A percentile compares a stretch with the other conserved stretches of the same genome.
phyloP scores from a whole-genome alignment of 2,888 invertebrate genomes.

The Idaea aversata region DNA sequence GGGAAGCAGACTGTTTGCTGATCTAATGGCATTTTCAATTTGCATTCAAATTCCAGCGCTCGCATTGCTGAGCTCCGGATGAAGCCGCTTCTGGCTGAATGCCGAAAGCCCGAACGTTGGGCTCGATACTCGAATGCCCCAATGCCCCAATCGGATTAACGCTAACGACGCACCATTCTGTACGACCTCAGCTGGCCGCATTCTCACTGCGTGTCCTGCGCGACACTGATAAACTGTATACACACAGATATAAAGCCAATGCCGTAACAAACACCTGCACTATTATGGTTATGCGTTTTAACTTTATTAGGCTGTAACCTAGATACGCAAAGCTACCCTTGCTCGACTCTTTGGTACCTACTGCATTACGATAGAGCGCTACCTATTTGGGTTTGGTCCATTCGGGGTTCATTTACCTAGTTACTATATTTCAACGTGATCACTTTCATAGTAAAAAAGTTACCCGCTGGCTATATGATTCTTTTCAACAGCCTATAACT shows the following conservation, averaged over 20 bases:
- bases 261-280: conserved; percentile 22
- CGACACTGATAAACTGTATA: conserved; percentile 51
- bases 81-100: conserved; percentile 42
- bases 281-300: conserved; percentile 17
- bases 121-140: conserved; percentile 50
- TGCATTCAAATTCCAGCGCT: conserved; percentile 70
- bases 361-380: neutral
- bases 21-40: conserved; percentile 77
- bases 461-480: too few species aligned
- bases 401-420: too few species aligned
- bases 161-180: conserved; percentile 75
- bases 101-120: conserved; percentile 46
- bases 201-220: conserved; percentile 41
- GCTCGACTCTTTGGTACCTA: neutral
- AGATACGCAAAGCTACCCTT: neutral
- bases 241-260: conserved; percentile 14
- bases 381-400: neutral
- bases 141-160: conserved; percentile 72
- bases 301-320: conserved; percentile 12
- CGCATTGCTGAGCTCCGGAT: conserved; percentile 50
- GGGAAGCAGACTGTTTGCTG: conserved; percentile 65
- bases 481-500: too few species aligned
- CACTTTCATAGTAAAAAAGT: too few species aligned
- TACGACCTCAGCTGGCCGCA: conserved; percentile 45
- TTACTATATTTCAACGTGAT: too few species aligned